Base-by-base conservation (phyloP, 1,140 invertebrate genomes). In the Watersipora subatra region DNA sequence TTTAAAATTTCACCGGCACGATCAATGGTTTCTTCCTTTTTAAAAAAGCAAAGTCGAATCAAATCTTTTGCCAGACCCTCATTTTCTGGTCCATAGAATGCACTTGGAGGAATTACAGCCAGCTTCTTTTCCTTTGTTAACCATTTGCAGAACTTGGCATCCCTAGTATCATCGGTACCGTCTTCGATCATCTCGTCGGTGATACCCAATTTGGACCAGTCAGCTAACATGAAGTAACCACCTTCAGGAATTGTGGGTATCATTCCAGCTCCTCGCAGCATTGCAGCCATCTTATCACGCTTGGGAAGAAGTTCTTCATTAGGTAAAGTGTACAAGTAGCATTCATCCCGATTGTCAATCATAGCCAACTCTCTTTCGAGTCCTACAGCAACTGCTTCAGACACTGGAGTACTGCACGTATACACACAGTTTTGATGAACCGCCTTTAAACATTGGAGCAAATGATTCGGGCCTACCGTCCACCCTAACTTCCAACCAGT, bases 371-470 rank as follows among this genome's bases (percentile, higher is more conserved):
- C 96, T 34, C 85, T 80, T 76, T 99, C 95, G 71, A 99, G 89
- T 2, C 88, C 88, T 28, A 87, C 82, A 0, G 93, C 94, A 1
- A 96, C 84, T 0, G 94, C 93, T 86, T 99, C 95, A 86, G 92
- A 75, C 20, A 69, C 71, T 15, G 92, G 91, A 17, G 95, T 98
- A 2, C 85, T 81, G 73, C 88, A 91, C 0, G 91, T 93, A 73
- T 97, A 97, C 0, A 95, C 87, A 71, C 86, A 88, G 81, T 97
- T 97, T 79, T 98, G 93, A 81, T 97, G 94, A 17, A 97, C 86
- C 63, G 90, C 85, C 77, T 89, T 87, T 24, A 93, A 77, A 27
- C 22, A 27, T 30, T 67, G 29, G 2, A 79, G 70, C 1, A 80
- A 71, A 61, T 76, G 22, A 24, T 68, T 67, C 2, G 80, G 80